Conservation (phyloP, 2,113 vertebrate genomes). For the Sapayoa aenigma region DNA sequence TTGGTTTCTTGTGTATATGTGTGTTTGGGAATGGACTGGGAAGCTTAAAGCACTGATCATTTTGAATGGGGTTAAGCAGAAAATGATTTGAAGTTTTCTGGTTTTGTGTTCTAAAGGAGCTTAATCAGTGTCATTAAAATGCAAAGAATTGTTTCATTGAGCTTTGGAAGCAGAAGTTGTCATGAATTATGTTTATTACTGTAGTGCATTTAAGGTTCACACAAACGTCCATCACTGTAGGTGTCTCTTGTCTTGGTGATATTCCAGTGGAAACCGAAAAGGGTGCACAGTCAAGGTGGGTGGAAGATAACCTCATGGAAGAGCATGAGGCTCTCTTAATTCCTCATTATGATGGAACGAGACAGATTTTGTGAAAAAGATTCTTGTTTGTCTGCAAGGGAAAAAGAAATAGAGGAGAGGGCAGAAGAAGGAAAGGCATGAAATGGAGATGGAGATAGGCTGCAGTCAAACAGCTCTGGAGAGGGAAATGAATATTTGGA, state of each 20-base stretch:
- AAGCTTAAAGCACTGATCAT: background rate
- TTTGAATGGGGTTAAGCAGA: background rate
- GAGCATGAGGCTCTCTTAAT: background rate
- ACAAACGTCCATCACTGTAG: accelerated
- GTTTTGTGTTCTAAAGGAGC: background rate
- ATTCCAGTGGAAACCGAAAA: background rate
- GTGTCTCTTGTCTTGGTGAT: background rate
- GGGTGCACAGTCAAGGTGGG: background rate
- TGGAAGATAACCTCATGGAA: background rate
- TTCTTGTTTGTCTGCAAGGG: background rate
- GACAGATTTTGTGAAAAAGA: background rate
- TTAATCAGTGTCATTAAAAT: background rate
- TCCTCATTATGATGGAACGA: accelerated
- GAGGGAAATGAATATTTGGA: background rate
- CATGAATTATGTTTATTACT: background rate
- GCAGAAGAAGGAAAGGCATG: background rate
- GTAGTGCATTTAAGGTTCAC: background rate
- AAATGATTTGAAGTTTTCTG: background rate
- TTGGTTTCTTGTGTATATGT: background rate
- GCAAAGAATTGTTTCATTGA: background rate
- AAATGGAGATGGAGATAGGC: background rate
- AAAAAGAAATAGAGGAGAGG: background rate
- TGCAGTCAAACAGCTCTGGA: background rate
- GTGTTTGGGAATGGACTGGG: background rate
- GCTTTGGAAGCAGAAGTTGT: background rate